Evolutionary conservation across 2,888 invertebrate species (phyloP), one percentile per base, ranked within the genome.

Genomic region (Philereme transversata): DNA sequence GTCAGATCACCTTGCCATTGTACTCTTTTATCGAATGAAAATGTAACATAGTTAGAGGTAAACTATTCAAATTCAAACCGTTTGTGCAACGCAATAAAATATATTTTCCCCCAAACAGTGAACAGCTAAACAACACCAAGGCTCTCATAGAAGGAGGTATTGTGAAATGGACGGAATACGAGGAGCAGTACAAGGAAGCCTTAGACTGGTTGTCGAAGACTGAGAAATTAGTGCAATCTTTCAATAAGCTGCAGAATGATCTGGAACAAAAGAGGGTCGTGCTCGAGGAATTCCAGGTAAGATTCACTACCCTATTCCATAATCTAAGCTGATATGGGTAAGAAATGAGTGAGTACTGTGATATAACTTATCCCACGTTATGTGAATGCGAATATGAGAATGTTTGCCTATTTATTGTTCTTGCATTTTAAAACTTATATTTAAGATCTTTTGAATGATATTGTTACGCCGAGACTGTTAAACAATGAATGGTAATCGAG

Each of bases 91-190:
- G 33, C 22, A 40, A 10, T 57, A 51, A 55, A 50, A 22, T 33
- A 47, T 52, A 11, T 40, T 8, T 55, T 56, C 35, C n/a, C 56
- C 33, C 46, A 44, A 46, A 84, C 80, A 95, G 96, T 47, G 97
- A 97, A 73, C 95, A 95, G 62, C 86, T 98, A 5, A 95, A 95
- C 74, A 96, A 94, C 74, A 96, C 97, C 3, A 97, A 97, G 88
- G 94, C 94, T 68, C 90, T 96, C 45, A 92, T 98, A 51, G 98
- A 98, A 88, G 94, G 96, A 66, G 98, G 97, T 74, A 97, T 98
- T 78, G 97, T 97, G 0, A 97, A 97, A 82, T 98, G 98, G 98
- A 97, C 97, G 0, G 98, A 98, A 84, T 98, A 98, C 81, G 97
- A 98, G 88, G 97, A 97, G 84, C 97, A 97, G 77, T 97, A 97